These are phyloP conservation scores for Melanchra persicariae DNA, from an alignment of 2,888 invertebrate species.

Conservation along the genomic window DNA sequence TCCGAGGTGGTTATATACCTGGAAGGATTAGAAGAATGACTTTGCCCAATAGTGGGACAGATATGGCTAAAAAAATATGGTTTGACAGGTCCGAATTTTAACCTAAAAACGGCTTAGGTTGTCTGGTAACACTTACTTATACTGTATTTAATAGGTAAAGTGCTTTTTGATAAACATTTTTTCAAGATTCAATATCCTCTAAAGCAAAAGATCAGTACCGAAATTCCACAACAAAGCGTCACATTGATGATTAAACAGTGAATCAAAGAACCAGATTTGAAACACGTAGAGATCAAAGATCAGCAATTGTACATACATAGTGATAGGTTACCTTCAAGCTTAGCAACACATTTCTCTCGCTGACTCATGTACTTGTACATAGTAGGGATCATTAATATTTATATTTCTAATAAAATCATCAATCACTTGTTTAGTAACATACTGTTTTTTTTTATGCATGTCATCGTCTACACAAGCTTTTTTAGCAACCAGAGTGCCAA, in stretches of 20 bases:
- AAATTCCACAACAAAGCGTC: not conserved
- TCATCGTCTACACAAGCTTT: not conserved
- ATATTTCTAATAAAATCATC: constrained; percentile 44
- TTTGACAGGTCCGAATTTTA: not conserved
- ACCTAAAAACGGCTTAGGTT: not conserved
- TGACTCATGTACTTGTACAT: constrained; percentile 33
- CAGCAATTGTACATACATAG: constrained; percentile 20
- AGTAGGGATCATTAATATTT: constrained; percentile 39
- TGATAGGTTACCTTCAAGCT: constrained; percentile 45
- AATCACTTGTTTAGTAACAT: constrained; percentile 20
- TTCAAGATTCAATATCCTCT: not conserved
- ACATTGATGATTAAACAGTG: constrained; percentile 17
- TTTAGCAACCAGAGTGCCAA: not conserved
- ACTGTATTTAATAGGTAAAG: too few species aligned
- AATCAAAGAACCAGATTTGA: constrained; percentile 15
- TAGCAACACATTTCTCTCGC: constrained; percentile 50
- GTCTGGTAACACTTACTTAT: too few species aligned
- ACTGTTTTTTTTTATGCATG: not conserved
- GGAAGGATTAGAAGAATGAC: too few species aligned
- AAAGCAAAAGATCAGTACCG: not conserved
- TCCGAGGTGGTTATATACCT: too few species aligned
- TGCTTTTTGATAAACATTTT: not conserved
- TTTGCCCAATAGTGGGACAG: too few species aligned
- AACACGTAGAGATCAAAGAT: constrained; percentile 39
- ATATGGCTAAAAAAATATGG: too few species aligned